Conservation (phyloP, 2,797 vertebrate species). For the Falco columbarius region DNA sequence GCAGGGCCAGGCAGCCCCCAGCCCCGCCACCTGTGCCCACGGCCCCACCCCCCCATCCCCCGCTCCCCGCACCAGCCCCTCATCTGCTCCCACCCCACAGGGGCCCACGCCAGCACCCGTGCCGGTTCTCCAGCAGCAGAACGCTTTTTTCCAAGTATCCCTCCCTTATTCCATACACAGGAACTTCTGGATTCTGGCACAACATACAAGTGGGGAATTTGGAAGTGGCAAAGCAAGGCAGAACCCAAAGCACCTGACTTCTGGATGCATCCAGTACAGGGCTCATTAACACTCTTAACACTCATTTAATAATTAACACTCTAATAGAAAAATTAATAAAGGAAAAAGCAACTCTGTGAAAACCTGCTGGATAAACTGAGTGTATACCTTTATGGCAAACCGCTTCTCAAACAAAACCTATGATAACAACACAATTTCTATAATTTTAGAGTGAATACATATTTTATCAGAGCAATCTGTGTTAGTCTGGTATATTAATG, state of each 20-base stretch:
- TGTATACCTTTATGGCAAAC: not conserved
- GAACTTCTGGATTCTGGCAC: not conserved
- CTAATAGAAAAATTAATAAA: not conserved
- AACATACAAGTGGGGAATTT: not conserved
- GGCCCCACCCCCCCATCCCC: not conserved
- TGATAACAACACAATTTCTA: not conserved
- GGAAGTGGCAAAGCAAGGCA: not conserved
- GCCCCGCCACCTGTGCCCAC: no score
- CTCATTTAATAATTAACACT: no score
- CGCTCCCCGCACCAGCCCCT: not conserved
- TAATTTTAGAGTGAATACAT: not conserved
- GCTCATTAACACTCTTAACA: not conserved
- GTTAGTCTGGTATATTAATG: slow-evolving; percentile 63
- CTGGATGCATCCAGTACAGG: not conserved
- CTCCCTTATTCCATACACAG: not conserved
- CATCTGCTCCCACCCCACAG: fast-evolving
- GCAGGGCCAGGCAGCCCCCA: not conserved
- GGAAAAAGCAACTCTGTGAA: not conserved
- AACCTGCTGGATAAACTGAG: not conserved
- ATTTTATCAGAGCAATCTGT: slow-evolving; percentile 61
- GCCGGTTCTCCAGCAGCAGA: not conserved
- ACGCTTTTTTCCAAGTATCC: not conserved
- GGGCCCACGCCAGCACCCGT: not conserved
- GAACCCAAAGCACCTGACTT: not conserved
- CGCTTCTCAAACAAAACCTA: not conserved